These are phyloP conservation scores for Eubucco bourcierii DNA, from an alignment of 2,113 vertebrate genomes.

Conservation along the genomic window DNA sequence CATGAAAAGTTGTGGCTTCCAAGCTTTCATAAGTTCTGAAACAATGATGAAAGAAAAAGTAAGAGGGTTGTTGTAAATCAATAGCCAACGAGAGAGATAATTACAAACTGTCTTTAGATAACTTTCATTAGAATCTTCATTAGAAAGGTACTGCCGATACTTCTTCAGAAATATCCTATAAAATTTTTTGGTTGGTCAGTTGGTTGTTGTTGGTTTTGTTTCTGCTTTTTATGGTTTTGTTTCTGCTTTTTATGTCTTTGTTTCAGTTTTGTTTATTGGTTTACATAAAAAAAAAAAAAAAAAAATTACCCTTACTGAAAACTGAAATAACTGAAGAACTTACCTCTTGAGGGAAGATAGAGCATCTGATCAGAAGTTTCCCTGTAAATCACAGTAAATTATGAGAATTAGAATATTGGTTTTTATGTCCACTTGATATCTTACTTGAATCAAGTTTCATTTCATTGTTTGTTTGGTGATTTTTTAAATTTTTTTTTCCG, in stretches of 20 bases:
- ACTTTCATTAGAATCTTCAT: not conserved
- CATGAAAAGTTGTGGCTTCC: not conserved
- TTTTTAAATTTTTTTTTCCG: too few species aligned
- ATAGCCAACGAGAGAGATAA: not conserved
- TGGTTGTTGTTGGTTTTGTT: too few species aligned
- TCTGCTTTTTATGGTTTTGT: too few species aligned
- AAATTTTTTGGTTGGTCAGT: not conserved
- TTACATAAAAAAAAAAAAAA: not conserved
- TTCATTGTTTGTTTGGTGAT: too few species aligned
- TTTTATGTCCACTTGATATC: not conserved
- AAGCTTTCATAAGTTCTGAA: not conserved
- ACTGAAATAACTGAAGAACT: not conserved
- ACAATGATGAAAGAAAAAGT: not conserved
- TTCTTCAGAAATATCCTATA: not conserved
- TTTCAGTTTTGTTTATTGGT: not conserved
- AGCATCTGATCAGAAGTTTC: not conserved
- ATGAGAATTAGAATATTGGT: not conserved
- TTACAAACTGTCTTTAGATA: not conserved
- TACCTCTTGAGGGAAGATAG: not conserved
- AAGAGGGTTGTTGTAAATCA: not conserved
- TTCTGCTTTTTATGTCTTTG: too few species aligned
- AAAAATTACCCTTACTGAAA: not conserved
- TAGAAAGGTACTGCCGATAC: too few species aligned
- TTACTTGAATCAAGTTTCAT: not conserved
- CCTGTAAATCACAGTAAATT: not conserved